Percentiles rank a stretch among this genome's conserved stretches.
Evolutionary conservation across 2,113 vertebrate genomes (phyloP).

Genomic region (Corapipo altera): DNA sequence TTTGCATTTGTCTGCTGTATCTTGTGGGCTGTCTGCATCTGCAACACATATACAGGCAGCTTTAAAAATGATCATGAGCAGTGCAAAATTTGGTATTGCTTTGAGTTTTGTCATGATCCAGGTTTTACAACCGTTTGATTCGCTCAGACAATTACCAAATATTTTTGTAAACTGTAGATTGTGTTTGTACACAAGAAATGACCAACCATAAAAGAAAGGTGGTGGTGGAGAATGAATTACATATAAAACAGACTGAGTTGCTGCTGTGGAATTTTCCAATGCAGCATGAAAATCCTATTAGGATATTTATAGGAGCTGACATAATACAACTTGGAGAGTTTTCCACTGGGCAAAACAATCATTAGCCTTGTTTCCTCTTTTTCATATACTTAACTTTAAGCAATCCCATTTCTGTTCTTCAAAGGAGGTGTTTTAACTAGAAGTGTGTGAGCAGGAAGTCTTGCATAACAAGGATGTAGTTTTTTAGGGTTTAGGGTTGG

Average conservation of each 20-base stretch:
- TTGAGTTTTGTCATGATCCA: neutral
- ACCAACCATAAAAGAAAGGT: neutral
- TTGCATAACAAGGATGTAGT: neutral
- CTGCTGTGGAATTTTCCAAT: constrained; percentile 40
- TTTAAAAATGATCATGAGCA: neutral
- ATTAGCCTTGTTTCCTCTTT: constrained; percentile 16
- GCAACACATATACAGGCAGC: neutral
- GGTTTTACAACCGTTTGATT: neutral
- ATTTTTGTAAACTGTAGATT: neutral
- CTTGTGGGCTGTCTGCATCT: neutral
- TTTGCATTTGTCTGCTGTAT: neutral
- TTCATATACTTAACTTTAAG: neutral
- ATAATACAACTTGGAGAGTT: neutral
- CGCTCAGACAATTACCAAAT: neutral
- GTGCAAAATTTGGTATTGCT: neutral
- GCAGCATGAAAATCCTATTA: constrained; percentile 51
- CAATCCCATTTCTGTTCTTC: constrained; percentile 16
- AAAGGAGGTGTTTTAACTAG: neutral
- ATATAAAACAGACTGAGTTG: neutral
- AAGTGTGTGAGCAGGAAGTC: neutral
- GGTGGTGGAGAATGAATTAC: neutral
- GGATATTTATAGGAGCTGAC: constrained; percentile 28
- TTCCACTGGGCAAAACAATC: constrained; percentile 12
- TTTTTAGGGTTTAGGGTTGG: neutral
- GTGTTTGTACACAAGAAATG: neutral